phyloP scores from a whole-genome alignment of 2,113 vertebrate species.

The Conger conger region DNA sequence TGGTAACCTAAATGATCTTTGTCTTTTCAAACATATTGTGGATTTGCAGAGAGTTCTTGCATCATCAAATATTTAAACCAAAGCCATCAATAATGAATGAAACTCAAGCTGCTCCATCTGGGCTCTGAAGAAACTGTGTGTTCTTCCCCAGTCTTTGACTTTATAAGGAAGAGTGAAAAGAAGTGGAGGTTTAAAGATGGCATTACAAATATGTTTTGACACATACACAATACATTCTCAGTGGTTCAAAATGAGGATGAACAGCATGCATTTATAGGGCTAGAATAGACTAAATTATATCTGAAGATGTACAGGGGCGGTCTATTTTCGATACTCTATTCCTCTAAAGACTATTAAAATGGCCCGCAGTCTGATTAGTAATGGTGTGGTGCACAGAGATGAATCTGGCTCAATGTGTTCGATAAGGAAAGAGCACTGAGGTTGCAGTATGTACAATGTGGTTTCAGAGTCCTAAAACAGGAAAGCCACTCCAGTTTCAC shows the following conservation, averaged over 20 bases:
- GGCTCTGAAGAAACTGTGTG: constrained; percentile 1
- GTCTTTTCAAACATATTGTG: constrained; percentile 12
- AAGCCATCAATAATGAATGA: constrained; percentile 11
- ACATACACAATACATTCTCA: background rate
- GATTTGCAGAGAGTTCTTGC: constrained; percentile 13
- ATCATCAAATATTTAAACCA: constrained; percentile 22
- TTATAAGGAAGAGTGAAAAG: background rate
- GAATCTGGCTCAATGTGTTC: background rate
- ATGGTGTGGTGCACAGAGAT: background rate
- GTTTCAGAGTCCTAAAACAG: background rate
- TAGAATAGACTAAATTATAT: background rate
- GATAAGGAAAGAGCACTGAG: background rate
- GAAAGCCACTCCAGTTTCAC: background rate
- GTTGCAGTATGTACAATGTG: background rate
- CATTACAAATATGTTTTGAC: background rate
- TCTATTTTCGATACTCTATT: background rate
- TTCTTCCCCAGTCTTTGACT: background rate
- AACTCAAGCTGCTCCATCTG: constrained; percentile 11
- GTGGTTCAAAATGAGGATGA: background rate
- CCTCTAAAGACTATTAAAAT: background rate
- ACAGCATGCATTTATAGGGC: background rate
- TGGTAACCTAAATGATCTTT: constrained; percentile 9
- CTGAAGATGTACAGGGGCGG: background rate
- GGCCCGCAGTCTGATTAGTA: background rate
- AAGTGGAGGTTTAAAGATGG: background rate